These are phyloP conservation scores for Plusia festucae DNA, from an alignment of 2,888 invertebrate genomes.

Conservation along the genomic window DNA sequence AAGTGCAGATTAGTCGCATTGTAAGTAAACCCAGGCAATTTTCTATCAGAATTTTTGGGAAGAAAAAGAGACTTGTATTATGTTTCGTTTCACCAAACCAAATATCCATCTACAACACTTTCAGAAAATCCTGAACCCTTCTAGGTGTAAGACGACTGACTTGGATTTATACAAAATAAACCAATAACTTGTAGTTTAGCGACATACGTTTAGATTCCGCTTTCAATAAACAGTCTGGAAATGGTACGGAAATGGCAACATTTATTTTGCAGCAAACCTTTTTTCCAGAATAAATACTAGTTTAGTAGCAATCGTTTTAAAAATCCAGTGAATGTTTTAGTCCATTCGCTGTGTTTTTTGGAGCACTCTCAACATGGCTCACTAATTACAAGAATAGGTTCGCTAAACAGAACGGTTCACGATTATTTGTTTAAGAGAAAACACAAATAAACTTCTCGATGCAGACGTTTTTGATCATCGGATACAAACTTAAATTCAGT, in stretches of 20 bases:
- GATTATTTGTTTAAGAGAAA: slow-evolving; percentile 26
- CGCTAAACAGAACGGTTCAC: slow-evolving; percentile 28
- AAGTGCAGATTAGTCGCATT: neutral
- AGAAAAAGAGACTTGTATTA: too few relatives aligned
- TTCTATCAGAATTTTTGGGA: too few relatives aligned
- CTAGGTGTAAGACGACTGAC: neutral
- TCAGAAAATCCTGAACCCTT: neutral
- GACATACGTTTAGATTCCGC: slow-evolving; percentile 1
- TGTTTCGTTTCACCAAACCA: too few relatives aligned
- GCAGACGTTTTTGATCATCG: neutral
- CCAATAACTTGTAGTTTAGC: slow-evolving; percentile 1
- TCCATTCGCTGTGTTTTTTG: slow-evolving; percentile 23
- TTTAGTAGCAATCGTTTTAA: slow-evolving; percentile 5
- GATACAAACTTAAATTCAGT: neutral
- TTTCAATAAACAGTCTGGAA: slow-evolving; percentile 6
- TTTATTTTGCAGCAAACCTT: neutral
- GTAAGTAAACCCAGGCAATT: too few relatives aligned
- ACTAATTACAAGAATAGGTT: slow-evolving; percentile 45
- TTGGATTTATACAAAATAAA: slow-evolving; percentile 1
- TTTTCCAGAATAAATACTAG: neutral
- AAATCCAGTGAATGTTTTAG: slow-evolving; percentile 23
- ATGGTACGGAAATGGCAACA: slow-evolving; percentile 1
- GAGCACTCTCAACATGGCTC: slow-evolving; percentile 19
- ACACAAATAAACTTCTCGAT: slow-evolving; percentile 12
- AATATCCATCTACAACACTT: neutral